These are phyloP conservation scores for Lysandra bellargus DNA, from an alignment of 2,888 invertebrate species.

Conservation along the genomic window DNA sequence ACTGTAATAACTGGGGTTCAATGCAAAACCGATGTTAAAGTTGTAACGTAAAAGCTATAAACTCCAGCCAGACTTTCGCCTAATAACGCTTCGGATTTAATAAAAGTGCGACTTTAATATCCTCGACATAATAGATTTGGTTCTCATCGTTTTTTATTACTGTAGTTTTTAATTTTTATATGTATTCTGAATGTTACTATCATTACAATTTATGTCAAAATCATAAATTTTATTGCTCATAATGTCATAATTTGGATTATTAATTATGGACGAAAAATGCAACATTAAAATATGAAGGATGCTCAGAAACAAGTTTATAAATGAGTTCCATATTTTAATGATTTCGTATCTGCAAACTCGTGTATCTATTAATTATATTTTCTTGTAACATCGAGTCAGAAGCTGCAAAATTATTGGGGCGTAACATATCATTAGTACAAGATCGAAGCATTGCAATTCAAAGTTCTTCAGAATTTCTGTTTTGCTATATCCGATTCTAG, in stretches of 20 bases:
- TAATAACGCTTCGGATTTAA: conserved; percentile 13
- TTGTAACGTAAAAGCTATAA: conserved; percentile 28
- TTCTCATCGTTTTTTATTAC: not conserved
- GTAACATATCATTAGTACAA: not conserved
- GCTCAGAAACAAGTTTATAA: conserved; percentile 2
- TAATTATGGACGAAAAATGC: not conserved
- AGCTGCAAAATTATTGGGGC: conserved; percentile 9
- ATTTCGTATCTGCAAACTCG: not conserved
- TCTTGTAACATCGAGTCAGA: conserved; percentile 9
- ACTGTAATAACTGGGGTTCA: conserved; percentile 13
- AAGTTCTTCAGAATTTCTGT: not conserved
- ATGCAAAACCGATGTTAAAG: conserved; percentile 19
- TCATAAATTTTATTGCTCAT: not conserved
- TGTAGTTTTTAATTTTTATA: not conserved
- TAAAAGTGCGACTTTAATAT: conserved; percentile 26
- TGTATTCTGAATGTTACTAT: not conserved
- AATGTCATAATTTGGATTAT: not conserved
- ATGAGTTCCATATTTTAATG: conserved; percentile 14
- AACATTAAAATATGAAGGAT: not conserved
- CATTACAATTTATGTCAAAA: not conserved
- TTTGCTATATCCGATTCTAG: not conserved
- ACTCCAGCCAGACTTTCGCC: conserved; percentile 18
- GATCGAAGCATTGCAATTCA: not conserved
- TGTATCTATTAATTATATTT: not conserved
- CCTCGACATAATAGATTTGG: not conserved